Conservation (phyloP, 2,888 invertebrate species). For the Brachyptera risi region DNA sequence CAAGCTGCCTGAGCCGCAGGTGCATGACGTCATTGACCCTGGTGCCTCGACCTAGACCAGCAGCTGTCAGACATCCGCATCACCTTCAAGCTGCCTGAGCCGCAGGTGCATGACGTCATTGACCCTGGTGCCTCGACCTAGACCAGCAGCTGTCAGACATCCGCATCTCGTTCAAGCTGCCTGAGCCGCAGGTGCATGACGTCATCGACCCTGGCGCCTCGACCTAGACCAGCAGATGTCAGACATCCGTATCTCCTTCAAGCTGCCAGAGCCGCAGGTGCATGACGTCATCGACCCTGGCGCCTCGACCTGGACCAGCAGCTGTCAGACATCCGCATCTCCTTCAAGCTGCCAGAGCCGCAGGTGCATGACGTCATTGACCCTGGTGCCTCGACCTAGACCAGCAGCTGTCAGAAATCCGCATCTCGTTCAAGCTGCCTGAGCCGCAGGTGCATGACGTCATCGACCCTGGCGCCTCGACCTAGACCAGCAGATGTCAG, state of each 20-base stretch:
- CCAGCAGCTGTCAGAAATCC: conserved; percentile 72
- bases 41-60: conserved; percentile 53
- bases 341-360: conserved; percentile 35
- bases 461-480: not conserved
- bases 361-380: conserved; percentile 13
- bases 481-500: conserved; percentile 68
- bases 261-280: conserved; percentile 33
- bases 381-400: conserved; percentile 45
- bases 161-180: conserved; percentile 40
- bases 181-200: conserved; percentile 28
- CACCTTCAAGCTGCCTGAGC: conserved; percentile 35
- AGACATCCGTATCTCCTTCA: conserved; percentile 52
- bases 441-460: conserved; percentile 23
- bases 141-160: conserved; percentile 77
- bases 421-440: conserved; percentile 34
- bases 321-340: conserved; percentile 61
- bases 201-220: not conserved
- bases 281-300: not conserved
- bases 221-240: conserved; percentile 66
- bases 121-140: not conserved
- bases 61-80: conserved; percentile 65
- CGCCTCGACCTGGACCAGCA: conserved; percentile 57
- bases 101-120: conserved; percentile 12
- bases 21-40: not conserved
- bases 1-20: conserved; percentile 34